Conservation (phyloP, 2,113 vertebrate genomes). For the Carlito syrichta region DNA sequence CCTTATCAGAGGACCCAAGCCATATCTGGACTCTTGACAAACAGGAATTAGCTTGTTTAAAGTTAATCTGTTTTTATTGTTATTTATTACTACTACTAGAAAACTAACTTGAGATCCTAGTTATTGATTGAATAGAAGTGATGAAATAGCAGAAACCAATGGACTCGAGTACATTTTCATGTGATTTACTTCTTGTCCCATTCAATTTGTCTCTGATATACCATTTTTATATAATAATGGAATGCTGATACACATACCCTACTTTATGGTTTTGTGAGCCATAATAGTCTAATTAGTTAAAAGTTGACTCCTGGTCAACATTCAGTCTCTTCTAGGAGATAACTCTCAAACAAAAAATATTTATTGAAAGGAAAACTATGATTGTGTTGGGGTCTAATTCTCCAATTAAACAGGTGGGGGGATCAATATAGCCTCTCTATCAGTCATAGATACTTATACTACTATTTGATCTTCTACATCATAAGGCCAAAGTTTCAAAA, state of each 20-base stretch:
- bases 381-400: neutral
- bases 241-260: neutral
- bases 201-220: neutral
- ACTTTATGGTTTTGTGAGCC: neutral
- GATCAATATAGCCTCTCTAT: neutral
- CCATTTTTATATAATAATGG: neutral
- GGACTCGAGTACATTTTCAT: neutral
- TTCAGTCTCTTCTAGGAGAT: neutral
- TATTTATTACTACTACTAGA: neutral
- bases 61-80: neutral
- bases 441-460: neutral
- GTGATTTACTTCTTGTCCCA: neutral
- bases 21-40: neutral
- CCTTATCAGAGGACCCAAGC: neutral
- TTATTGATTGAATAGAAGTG: neutral
- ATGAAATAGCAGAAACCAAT: neutral
- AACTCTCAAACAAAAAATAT: neutral
- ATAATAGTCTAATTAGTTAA: neutral
- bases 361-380: neutral
- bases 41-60: neutral
- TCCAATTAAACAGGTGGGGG: accelerated
- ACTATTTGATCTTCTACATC: neutral
- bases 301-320: neutral
- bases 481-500: neutral
- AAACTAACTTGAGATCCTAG: neutral